These are phyloP conservation scores for Caretta caretta DNA, from an alignment of 2,113 vertebrate species.

Conservation along the genomic window DNA sequence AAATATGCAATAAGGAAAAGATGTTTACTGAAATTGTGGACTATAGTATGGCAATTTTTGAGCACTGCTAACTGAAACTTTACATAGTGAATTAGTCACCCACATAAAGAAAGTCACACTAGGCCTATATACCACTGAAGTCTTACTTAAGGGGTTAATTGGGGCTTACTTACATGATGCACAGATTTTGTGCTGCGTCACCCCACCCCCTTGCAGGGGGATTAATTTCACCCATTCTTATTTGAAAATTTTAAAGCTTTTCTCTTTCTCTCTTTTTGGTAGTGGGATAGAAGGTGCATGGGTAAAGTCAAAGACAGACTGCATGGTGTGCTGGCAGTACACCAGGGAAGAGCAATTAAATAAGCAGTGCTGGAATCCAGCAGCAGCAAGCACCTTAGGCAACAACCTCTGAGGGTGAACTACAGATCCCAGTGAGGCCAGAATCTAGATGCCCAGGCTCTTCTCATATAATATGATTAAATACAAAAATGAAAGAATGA, in stretches of 20 bases:
- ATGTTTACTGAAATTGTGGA: too few species aligned
- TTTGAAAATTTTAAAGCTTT: accelerated
- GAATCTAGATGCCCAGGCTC: not conserved
- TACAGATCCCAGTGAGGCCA: not conserved
- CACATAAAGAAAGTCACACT: too few species aligned
- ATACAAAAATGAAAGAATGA: not conserved
- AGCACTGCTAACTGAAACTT: too few species aligned
- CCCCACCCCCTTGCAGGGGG: not conserved
- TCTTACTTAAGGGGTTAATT: not conserved
- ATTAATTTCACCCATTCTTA: not conserved
- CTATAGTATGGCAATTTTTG: too few species aligned
- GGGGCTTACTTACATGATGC: accelerated
- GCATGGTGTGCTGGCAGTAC: not conserved
- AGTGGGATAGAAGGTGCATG: not conserved
- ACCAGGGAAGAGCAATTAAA: conserved; percentile 48
- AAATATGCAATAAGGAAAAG: too few species aligned
- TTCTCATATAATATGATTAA: not conserved
- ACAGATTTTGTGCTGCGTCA: not conserved
- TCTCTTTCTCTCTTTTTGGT: not conserved
- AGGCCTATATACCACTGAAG: too few species aligned
- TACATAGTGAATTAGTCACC: too few species aligned
- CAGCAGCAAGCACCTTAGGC: not conserved
- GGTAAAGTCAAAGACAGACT: conserved; percentile 31
- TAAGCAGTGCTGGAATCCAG: conserved; percentile 15
- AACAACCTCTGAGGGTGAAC: conserved; percentile 10